Percentiles rank a stretch among this genome's conserved stretches.
phyloP scores from a whole-genome alignment of 2,797 vertebrate genomes.

The Sparus aurata region DNA sequence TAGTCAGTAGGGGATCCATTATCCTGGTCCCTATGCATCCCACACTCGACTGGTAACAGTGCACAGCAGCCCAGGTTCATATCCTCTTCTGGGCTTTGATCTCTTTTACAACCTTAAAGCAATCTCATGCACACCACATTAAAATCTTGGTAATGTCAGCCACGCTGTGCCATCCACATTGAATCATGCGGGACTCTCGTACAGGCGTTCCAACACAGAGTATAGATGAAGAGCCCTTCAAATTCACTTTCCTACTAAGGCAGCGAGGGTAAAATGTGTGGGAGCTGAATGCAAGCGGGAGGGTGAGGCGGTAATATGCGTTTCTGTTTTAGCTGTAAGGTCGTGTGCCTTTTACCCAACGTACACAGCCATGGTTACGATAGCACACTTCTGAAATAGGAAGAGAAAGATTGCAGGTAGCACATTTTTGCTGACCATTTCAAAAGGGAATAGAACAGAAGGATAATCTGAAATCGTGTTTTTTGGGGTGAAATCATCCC shows the following conservation, averaged over 20 bases:
- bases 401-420: not conserved
- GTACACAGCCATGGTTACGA: not conserved
- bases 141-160: slow-evolving; percentile 75
- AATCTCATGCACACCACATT: slow-evolving; percentile 75
- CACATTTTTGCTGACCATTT: slow-evolving; percentile 1
- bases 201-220: slow-evolving; percentile 60
- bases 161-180: slow-evolving; percentile 53
- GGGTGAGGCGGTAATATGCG: slow-evolving; percentile 23
- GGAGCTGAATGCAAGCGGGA: slow-evolving; percentile 52
- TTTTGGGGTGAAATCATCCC: slow-evolving; percentile 20
- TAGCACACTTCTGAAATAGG: not conserved
- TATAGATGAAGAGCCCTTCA: slow-evolving; percentile 72
- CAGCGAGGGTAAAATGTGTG: slow-evolving; percentile 61
- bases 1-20: slow-evolving; percentile 51
- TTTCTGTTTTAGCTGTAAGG: slow-evolving; percentile 49
- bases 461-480: not conserved
- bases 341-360: slow-evolving; percentile 21
- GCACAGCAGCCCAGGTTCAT: slow-evolving; percentile 63
- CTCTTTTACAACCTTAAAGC: slow-evolving; percentile 73
- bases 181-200: slow-evolving; percentile 59
- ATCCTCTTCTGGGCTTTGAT: slow-evolving; percentile 74
- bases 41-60: slow-evolving; percentile 58
- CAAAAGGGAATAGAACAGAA: not conserved
- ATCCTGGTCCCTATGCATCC: slow-evolving; percentile 46
- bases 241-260: slow-evolving; percentile 63